Evolutionary conservation across 2,888 invertebrate genomes (phyloP).

Genomic region (Philhelius pedissequus): DNA sequence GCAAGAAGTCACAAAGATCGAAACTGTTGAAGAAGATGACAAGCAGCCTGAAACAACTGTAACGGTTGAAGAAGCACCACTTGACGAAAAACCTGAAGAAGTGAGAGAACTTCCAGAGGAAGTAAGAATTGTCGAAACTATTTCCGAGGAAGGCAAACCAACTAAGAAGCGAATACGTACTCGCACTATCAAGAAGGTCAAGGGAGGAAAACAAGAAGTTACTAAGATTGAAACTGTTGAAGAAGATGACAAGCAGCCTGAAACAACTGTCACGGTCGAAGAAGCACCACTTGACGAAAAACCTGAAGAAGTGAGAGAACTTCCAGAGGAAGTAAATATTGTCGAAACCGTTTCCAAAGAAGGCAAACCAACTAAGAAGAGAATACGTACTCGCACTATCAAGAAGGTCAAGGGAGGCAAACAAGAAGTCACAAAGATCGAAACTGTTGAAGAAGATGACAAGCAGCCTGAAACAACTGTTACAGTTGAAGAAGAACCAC

Average conservation of each 20-base stretch:
- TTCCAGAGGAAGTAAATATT: slow-evolving; percentile 74
- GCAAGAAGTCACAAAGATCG: slow-evolving; percentile 77
- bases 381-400: slow-evolving; percentile 70
- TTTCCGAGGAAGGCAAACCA: slow-evolving; percentile 76
- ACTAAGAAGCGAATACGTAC: slow-evolving; percentile 73
- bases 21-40: slow-evolving; percentile 77
- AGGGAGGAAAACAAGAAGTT: slow-evolving; percentile 75
- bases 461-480: slow-evolving; percentile 73
- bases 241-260: slow-evolving; percentile 74
- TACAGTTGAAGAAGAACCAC: slow-evolving; percentile 41
- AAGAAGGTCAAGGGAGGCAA: slow-evolving; percentile 76
- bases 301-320: slow-evolving; percentile 67
- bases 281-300: slow-evolving; percentile 16
- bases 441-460: slow-evolving; percentile 78
- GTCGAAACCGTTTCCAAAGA: slow-evolving; percentile 70
- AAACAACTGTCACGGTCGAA: slow-evolving; percentile 71
- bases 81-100: slow-evolving; percentile 73
- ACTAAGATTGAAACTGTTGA: slow-evolving; percentile 75
- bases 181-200: slow-evolving; percentile 75
- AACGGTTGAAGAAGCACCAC: slow-evolving; percentile 68
- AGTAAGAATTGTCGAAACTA: slow-evolving; percentile 78
- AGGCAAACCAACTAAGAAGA: slow-evolving; percentile 75
- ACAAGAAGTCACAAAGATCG: slow-evolving; percentile 75
- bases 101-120: slow-evolving; percentile 70
- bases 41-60: slow-evolving; percentile 76